Evolutionary conservation across 2,888 invertebrate genomes (phyloP).

Genomic region (Cantharis flavilabris): DNA sequence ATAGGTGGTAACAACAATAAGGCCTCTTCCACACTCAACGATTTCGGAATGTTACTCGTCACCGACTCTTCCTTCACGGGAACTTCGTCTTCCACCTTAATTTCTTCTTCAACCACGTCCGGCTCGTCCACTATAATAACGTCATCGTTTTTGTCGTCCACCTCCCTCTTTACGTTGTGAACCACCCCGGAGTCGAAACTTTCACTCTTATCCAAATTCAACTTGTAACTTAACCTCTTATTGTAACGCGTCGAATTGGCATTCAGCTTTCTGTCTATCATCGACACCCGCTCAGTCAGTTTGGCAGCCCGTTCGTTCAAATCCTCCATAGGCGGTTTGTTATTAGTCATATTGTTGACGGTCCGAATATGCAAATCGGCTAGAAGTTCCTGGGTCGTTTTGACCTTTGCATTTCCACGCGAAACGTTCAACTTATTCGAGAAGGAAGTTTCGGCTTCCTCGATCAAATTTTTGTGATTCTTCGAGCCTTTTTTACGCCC

Average conservation of each 20-base stretch:
- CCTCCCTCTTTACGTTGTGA: conserved; percentile 44
- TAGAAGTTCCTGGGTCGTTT: conserved; percentile 80
- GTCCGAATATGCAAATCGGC: conserved; percentile 68
- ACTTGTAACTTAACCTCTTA: conserved; percentile 33
- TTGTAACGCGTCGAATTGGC: conserved; percentile 49
- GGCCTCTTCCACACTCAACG: conserved; percentile 63
- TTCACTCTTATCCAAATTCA: conserved; percentile 11
- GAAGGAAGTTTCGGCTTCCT: conserved; percentile 61
- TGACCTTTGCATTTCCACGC: conserved; percentile 65
- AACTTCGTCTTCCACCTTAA: conserved; percentile 13
- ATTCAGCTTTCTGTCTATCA: conserved; percentile 53
- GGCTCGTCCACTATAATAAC: conserved; percentile 41
- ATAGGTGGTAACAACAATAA: conserved; percentile 70
- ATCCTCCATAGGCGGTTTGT: conserved; percentile 49
- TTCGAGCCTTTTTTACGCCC: conserved; percentile 65
- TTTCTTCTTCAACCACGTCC: conserved; percentile 37
- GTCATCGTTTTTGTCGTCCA: conserved; percentile 33
- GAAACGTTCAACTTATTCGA: conserved; percentile 64
- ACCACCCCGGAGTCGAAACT: conserved; percentile 51
- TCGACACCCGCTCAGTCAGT: conserved; percentile 52
- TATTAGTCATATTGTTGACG: conserved; percentile 6
- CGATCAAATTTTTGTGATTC: conserved; percentile 57
- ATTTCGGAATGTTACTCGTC: conserved; percentile 34
- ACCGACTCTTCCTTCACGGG: not conserved
- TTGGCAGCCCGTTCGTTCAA: conserved; percentile 53